Percentiles rank a stretch among this genome's conserved stretches.
phyloP scores from a whole-genome alignment of 2,113 vertebrate genomes.

The Pithys albifrons region DNA sequence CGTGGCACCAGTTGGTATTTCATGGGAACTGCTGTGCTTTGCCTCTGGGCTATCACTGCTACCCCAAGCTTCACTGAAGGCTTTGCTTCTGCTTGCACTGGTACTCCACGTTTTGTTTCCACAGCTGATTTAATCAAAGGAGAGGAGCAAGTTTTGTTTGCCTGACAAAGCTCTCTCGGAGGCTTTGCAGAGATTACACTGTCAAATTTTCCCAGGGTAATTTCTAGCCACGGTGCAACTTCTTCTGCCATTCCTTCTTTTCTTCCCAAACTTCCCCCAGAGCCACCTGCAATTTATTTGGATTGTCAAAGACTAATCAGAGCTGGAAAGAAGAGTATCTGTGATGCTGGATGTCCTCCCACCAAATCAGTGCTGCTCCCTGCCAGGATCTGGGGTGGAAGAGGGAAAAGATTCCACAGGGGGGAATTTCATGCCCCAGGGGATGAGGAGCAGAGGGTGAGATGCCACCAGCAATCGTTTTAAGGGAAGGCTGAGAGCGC shows the following conservation, averaged over 20 bases:
- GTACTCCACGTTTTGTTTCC: neutral
- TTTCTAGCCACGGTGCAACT: neutral
- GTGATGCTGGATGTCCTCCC: neutral
- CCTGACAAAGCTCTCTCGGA: neutral
- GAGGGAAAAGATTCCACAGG: neutral
- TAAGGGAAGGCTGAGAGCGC: neutral
- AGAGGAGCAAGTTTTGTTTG: neutral
- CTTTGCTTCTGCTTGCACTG: neutral
- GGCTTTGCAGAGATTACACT: neutral
- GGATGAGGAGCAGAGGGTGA: neutral
- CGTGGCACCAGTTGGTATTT: neutral
- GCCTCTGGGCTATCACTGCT: neutral
- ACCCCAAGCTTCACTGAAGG: neutral
- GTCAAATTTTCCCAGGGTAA: neutral
- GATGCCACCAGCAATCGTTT: neutral
- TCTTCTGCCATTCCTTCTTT: neutral
- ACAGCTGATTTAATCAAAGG: neutral
- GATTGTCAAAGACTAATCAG: neutral
- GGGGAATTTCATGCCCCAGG: neutral
- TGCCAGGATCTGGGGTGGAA: neutral
- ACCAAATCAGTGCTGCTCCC: accelerated
- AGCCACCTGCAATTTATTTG: neutral
- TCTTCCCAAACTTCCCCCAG: neutral
- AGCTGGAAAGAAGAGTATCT: neutral
- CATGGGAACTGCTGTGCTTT: neutral